These are phyloP conservation scores for Agrilus mali DNA, from an alignment of 2,888 invertebrate genomes.

Conservation along the genomic window DNA sequence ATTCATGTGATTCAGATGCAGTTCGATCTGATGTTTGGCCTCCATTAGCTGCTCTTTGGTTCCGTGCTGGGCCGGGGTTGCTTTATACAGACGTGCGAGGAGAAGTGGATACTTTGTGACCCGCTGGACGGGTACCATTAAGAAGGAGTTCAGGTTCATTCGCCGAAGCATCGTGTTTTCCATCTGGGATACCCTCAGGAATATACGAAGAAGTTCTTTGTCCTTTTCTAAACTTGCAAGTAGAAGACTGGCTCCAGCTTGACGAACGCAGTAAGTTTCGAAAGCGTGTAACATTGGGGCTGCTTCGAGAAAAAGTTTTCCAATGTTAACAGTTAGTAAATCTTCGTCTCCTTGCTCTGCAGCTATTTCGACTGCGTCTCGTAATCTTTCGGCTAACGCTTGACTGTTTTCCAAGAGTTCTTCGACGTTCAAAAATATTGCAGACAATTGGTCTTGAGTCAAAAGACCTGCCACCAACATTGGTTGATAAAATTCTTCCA, in stretches of 20 bases:
- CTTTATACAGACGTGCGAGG: constrained; percentile 78
- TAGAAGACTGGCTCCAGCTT: constrained; percentile 78
- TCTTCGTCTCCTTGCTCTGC: constrained; percentile 73
- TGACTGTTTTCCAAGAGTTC: constrained; percentile 82
- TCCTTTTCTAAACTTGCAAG: constrained; percentile 88
- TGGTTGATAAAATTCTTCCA: constrained; percentile 87
- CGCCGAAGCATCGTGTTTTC: constrained; percentile 84
- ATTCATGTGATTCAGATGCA: constrained; percentile 88
- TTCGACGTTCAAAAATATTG: constrained; percentile 87
- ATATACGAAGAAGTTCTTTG: constrained; percentile 85
- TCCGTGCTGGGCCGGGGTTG: constrained; percentile 72
- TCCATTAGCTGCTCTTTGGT: constrained; percentile 72
- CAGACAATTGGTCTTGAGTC: constrained; percentile 80
- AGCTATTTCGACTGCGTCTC: constrained; percentile 78
- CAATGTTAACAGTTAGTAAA: constrained; percentile 78
- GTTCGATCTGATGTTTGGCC: constrained; percentile 85
- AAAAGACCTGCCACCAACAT: constrained; percentile 86
- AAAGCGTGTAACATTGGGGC: constrained; percentile 89
- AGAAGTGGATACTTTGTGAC: constrained; percentile 94
- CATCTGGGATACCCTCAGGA: constrained; percentile 92
- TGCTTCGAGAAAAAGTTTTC: constrained; percentile 80
- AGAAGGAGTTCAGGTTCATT: constrained; percentile 95
- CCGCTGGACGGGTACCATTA: constrained; percentile 95
- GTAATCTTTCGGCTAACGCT: constrained; percentile 71
- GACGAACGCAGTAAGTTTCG: constrained; percentile 88